Base-by-base conservation (phyloP, 35 echinoderm and acorn worm species). In the Apostichopus parvimensis region DNA sequence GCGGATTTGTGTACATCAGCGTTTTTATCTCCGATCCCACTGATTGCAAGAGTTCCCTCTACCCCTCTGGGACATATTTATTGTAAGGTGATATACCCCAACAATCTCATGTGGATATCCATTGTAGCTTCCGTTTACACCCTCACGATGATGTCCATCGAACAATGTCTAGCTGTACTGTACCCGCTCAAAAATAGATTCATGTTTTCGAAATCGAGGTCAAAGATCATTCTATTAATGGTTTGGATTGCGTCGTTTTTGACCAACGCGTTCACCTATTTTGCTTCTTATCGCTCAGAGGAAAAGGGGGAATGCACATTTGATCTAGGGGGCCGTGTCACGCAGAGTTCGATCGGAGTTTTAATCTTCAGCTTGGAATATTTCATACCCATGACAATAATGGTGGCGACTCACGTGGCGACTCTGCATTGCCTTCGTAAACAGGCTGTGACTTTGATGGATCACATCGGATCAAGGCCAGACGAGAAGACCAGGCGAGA, bases 81-180 rank as follows among this genome's bases (percentile, higher is more conserved):
- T 79, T 97, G 95, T 72, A 93, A 91, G 76, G 91, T 97, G 0
- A 77, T 97, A 24, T 61, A 68, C 53, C 52, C 93, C 21, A 60
- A 13, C 20, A 66, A 84, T 45, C 18, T 97, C 12, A 93, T 97
- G 94, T 97, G 93, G 93, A 95, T 91, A 80, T 95, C 93, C 0
- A 86, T 97, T 17, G 91, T 95, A 1, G 91, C 95, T 1, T 97
- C 95, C 6, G 88, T 97, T 21, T 93, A 95, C 79, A 97, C 87
- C 4, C 60, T 97, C 1, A 82, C 94, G 9, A 56, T 90, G 53
- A 77, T 97, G 54, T 91, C 95, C 4, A 53, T 95, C 4, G 95
- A 97, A 9, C 91, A 93, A 78, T 95, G 80, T 77, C 18, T 97
- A 52, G 95, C 95, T 10, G 87, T 97, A 9, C 78, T 92, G 9